Base-by-base conservation (phyloP, 2,797 vertebrate genomes). In the Chrosomus eos region DNA sequence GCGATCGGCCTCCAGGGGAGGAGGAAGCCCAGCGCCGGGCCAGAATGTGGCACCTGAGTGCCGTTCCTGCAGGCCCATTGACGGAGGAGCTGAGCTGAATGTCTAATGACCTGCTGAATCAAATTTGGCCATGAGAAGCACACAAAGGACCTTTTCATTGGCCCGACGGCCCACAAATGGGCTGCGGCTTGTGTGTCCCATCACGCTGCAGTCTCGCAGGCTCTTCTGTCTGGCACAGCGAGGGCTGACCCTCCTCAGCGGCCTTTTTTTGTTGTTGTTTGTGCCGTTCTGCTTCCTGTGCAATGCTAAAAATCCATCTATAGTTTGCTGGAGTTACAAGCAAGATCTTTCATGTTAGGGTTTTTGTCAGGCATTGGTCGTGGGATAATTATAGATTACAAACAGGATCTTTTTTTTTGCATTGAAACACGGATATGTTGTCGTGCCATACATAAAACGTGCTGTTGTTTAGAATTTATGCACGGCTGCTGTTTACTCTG, bases 41-140 rank as follows among this genome's bases (percentile, higher is more conserved):
- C 94, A 94, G 95, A 97, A 97, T 97, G 94, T 97, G 95, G 94
- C 96, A 96, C 95, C 93, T 93, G 94, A 94, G 93, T 95, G 96
- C 93, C 89, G 95, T 92, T 90, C 92, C 82, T 92, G 90, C 91
- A 83, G 93, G 91, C 94, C 94, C 95, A 95, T 95, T 96, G 95
- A 96, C 95, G 92, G 60, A 92, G 94, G 53, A 85, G 93, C 94
- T 95, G 95, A 96, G 94, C 93, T 90, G 95, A 95, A 96, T 95
- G 94, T 94, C 94, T 96, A 96, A 96, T 96, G 95, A 94, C 94
- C 95, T 91, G 91, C 94, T 94, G 95, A 95, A 95, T 95, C 95
- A 94, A 96, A 95, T 95, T 96, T 96, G 95, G 94, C 95, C 93
- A 92, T 95, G 96, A 94, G 94, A 86, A 89, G 19, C 19, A 93